These are phyloP conservation scores for Acomys russatus DNA, from an alignment of 2,797 vertebrate genomes.

Conservation along the genomic window DNA sequence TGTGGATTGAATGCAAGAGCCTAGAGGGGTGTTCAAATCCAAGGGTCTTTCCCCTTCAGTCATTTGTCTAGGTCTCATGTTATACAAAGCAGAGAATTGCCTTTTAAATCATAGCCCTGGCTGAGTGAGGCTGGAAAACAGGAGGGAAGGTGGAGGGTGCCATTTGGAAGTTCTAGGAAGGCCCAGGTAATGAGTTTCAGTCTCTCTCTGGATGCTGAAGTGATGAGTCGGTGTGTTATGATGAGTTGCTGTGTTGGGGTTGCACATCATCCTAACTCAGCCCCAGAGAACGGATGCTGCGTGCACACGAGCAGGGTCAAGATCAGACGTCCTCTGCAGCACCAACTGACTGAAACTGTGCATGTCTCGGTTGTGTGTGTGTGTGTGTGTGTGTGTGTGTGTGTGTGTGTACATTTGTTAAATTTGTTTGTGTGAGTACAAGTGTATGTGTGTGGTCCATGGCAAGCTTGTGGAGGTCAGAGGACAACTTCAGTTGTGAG, in stretches of 20 bases:
- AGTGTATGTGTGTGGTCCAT: neutral
- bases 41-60: neutral
- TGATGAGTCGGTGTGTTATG: neutral
- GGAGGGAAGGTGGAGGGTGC: neutral
- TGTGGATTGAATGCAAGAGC: neutral
- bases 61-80: neutral
- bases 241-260: neutral
- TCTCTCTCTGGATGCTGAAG: neutral
- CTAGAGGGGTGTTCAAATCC: neutral
- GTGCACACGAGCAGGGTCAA: neutral
- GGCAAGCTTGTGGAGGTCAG: neutral
- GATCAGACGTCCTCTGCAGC: slow-evolving; percentile 31
- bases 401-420: neutral
- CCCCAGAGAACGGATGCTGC: neutral
- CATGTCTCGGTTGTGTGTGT: slow-evolving; percentile 58
- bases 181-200: slow-evolving; percentile 20
- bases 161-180: slow-evolving; percentile 47
- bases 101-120: slow-evolving; percentile 34
- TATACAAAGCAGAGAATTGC: neutral
- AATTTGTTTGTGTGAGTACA: neutral
- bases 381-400: neutral
- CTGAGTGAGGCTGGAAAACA: neutral
- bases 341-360: slow-evolving; percentile 40
- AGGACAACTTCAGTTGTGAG: neutral
- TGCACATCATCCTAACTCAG: neutral